phyloP scores from a whole-genome alignment of 2,888 invertebrate species.

The Loripinus fragilis region DNA sequence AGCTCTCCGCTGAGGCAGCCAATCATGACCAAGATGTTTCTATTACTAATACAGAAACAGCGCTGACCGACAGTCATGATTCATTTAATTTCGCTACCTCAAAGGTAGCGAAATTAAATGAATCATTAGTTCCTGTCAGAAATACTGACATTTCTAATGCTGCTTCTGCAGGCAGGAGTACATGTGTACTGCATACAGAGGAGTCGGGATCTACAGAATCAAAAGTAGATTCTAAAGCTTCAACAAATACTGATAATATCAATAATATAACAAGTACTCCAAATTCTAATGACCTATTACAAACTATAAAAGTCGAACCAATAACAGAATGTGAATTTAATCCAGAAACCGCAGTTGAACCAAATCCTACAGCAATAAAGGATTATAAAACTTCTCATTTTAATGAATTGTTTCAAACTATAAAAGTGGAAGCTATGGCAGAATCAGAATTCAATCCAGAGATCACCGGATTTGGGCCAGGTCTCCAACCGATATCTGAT shows the following conservation, averaged over 20 bases:
- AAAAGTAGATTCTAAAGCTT: no score
- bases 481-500: background rate
- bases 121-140: no score
- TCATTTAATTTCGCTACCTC: background rate
- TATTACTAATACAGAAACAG: background rate
- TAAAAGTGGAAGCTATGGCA: background rate
- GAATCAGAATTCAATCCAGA: background rate
- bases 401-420: no score
- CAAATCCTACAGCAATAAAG: no score
- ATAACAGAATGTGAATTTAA: no score
- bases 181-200: background rate
- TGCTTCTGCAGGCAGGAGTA: background rate
- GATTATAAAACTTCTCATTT: no score
- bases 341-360: background rate
- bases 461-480: background rate
- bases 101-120: no score
- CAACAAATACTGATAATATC: no score
- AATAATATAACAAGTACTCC: no score
- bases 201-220: no score
- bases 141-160: background rate
- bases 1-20: background rate
- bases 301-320: no score
- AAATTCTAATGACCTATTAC: no score
- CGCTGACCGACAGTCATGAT: background rate
- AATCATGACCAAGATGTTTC: background rate